Evolutionary conservation across 2,888 invertebrate genomes (phyloP), one percentile per base, ranked within the genome.

Genomic region (Drosophila basisetae): DNA sequence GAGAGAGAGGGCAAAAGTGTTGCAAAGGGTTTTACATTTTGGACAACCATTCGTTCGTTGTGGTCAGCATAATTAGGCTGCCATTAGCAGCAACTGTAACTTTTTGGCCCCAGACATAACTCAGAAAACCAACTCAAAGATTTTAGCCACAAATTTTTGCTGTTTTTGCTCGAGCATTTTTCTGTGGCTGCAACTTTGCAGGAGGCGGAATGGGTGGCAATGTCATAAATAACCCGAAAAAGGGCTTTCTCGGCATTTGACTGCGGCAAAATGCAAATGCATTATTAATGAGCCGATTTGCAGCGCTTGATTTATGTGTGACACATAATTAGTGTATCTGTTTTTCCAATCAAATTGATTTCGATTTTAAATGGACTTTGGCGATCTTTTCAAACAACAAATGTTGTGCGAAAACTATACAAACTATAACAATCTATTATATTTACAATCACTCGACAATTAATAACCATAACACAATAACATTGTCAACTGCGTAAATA

Each of bases 11-110:
- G 25, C 11, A 18, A n/a, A n/a, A 37, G 67, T 37, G 31, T 16
- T 18, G 58, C 5, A 56, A 63, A 70, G 68, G 62, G 74, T 60
- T 70, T 49, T 39, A 18, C 18, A 35, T 54, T 50, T 50, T 52
- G 59, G 50, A 50, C 16, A 22, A 30, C 50, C 60, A 41, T 52
- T 47, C 47, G 53, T 41, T 69, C 52, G 55, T 72, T 79, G 82
- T 77, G 83, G 84, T 77, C 75, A 85, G 83, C 82, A 82, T 88
- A 85, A 85, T 85, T 85, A 85, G 85, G 85, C 82, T 83, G 85
- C 85, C 85, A 85, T 85, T 85, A 88, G 84, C 84, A 81, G 78
- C 53, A 62, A 69, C 67, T 62, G 54, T 65, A 78, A 75, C 75
- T 81, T 68, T 67, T 64, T 47, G 58, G 22, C 31, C 31, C 53